Conservation (phyloP, 2,888 invertebrate genomes). For the Phaonia tiefii region DNA sequence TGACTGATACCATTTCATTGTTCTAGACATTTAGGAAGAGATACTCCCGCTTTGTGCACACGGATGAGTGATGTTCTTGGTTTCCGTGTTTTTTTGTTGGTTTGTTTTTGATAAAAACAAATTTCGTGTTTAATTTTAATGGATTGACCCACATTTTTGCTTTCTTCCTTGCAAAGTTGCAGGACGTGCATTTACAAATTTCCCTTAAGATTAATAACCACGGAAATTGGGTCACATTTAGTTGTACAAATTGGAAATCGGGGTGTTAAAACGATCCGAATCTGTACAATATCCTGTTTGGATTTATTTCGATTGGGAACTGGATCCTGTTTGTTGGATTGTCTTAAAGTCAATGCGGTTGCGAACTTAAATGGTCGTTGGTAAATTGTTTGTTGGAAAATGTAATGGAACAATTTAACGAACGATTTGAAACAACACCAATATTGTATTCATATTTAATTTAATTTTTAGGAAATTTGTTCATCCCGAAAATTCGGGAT, state of each 20-base stretch:
- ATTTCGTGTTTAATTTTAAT: conserved; percentile 57
- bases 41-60: conserved; percentile 9
- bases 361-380: too few species aligned
- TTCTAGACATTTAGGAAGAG: conserved; percentile 33
- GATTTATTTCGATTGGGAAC: too few species aligned
- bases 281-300: background rate
- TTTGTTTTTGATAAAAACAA: conserved; percentile 49
- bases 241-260: background rate
- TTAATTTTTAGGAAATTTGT: too few species aligned
- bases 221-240: conserved; percentile 43
- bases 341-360: too few species aligned
- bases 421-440: too few species aligned
- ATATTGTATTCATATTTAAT: too few species aligned
- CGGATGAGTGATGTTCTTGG: conserved; percentile 26
- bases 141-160: conserved; percentile 57
- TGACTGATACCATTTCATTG: conserved; percentile 36
- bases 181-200: conserved; percentile 30
- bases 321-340: too few species aligned
- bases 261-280: background rate
- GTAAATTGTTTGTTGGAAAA: too few species aligned
- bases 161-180: background rate
- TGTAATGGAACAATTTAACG: too few species aligned
- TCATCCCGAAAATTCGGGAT: too few species aligned
- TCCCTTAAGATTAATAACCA: conserved; percentile 45
- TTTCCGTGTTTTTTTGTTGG: too few species aligned